Percentiles rank a stretch among this genome's conserved stretches.
These are phyloP conservation scores for Tetrapedia diversipes DNA, from an alignment of 2,888 invertebrate species.

Conservation along the genomic window DNA sequence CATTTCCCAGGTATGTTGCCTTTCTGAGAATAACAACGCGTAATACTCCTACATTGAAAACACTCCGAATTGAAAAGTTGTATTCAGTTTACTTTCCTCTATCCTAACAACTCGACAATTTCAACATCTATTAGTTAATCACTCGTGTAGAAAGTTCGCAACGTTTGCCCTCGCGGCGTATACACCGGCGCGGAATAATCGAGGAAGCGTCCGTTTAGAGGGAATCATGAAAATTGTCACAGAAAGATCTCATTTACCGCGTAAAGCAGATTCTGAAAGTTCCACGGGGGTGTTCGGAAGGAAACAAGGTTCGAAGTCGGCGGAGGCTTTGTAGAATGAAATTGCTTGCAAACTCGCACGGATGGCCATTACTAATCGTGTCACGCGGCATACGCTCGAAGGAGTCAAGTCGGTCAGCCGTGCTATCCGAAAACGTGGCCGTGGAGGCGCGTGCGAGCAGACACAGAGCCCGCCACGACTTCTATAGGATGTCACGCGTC, in stretches of 20 bases:
- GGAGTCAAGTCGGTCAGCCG: conserved; percentile 34
- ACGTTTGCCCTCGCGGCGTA: no score
- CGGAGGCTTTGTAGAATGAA: background rate
- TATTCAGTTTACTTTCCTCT: no score
- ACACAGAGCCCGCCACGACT: conserved; percentile 58
- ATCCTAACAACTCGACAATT: no score
- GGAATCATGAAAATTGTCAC: background rate
- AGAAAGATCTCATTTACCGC: background rate
- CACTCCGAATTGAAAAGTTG: no score
- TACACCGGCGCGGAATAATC: no score
- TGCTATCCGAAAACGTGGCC: conserved; percentile 43
- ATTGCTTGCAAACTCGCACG: conserved; percentile 18
- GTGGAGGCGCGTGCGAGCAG: conserved; percentile 3
- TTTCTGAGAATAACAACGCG: no score
- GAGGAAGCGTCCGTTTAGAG: no score
- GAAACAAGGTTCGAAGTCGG: background rate
- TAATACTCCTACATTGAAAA: no score
- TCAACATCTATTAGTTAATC: no score
- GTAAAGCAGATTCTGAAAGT: no score
- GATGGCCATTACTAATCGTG: conserved; percentile 41
- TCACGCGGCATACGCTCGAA: conserved; percentile 38
- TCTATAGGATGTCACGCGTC: conserved; percentile 72
- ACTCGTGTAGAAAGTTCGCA: no score
- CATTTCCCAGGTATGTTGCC: no score
- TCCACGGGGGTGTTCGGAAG: background rate